These are phyloP conservation scores for Euglossa dilemma DNA, from an alignment of 1,140 invertebrate genomes.

Conservation along the genomic window DNA sequence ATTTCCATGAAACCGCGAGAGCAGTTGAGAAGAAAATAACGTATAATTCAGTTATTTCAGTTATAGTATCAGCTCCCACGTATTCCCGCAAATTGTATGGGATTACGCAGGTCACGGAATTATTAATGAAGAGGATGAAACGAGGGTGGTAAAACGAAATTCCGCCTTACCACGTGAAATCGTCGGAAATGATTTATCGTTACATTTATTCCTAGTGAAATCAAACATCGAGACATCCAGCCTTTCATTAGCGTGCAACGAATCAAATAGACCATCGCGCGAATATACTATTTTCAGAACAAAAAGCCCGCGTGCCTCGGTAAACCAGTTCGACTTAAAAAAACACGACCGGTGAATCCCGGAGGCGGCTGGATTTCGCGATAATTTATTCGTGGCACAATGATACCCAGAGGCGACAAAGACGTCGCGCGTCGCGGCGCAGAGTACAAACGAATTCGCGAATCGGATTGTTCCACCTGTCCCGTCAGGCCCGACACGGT, in stretches of 20 bases:
- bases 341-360: neutral
- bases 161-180: no score
- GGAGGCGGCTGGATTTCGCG: neutral
- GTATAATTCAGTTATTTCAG: no score
- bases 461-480: slow-evolving; percentile 39
- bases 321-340: neutral
- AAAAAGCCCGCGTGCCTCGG: no score
- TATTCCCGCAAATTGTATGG: no score
- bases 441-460: slow-evolving; percentile 20
- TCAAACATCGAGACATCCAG: neutral
- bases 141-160: no score
- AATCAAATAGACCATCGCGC: neutral
- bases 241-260: neutral
- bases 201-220: neutral
- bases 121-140: no score
- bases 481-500: slow-evolving; percentile 23
- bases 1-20: no score
- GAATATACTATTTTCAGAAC: neutral
- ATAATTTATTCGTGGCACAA: slow-evolving; percentile 27
- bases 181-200: neutral
- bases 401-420: neutral
- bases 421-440: neutral
- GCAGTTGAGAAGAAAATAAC: no score
- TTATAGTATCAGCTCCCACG: no score
- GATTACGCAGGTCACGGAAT: no score